A percentile compares a stretch with the other conserved stretches of the same genome.
phyloP scores from a whole-genome alignment of 2,797 vertebrate genomes.

The Eutrigla gurnardus region DNA sequence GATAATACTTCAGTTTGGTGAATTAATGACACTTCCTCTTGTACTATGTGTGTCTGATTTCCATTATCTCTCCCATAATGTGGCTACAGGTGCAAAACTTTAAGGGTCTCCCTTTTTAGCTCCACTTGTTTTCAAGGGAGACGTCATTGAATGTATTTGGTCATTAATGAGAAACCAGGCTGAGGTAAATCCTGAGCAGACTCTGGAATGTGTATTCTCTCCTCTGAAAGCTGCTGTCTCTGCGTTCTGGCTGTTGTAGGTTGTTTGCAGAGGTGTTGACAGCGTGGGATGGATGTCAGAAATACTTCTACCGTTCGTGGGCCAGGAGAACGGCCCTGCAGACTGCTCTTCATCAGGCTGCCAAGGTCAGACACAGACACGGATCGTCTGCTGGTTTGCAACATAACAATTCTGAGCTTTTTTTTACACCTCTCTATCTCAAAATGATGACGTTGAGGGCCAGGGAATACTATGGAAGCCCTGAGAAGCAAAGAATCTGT shows the following conservation, averaged over 20 bases:
- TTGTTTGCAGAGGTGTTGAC: conserved; percentile 88
- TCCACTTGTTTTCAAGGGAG: too few relatives aligned
- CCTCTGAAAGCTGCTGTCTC: neutral
- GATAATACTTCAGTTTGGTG: neutral
- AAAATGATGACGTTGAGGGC: neutral
- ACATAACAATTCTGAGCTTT: neutral
- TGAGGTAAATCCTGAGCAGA: neutral
- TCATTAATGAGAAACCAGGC: neutral
- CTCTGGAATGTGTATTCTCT: neutral
- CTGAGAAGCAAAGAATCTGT: too few relatives aligned
- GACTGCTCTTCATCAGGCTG: conserved; percentile 85
- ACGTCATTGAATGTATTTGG: neutral
- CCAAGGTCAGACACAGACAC: conserved; percentile 85
- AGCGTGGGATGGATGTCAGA: conserved; percentile 95
- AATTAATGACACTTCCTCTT: neutral
- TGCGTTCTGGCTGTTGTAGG: conserved; percentile 71
- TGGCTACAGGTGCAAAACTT: too few relatives aligned
- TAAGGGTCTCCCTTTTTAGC: too few relatives aligned
- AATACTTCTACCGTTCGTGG: conserved; percentile 94
- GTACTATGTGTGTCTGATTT: too few relatives aligned
- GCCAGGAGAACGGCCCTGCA: conserved; percentile 88
- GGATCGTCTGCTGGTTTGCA: neutral
- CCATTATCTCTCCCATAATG: too few relatives aligned
- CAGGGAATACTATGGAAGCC: too few relatives aligned
- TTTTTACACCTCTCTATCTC: neutral